Percentiles rank a stretch among this genome's conserved stretches.
These are phyloP conservation scores for Addax nasomaculatus DNA, from an alignment of 2,113 vertebrate genomes.

Conservation along the genomic window DNA sequence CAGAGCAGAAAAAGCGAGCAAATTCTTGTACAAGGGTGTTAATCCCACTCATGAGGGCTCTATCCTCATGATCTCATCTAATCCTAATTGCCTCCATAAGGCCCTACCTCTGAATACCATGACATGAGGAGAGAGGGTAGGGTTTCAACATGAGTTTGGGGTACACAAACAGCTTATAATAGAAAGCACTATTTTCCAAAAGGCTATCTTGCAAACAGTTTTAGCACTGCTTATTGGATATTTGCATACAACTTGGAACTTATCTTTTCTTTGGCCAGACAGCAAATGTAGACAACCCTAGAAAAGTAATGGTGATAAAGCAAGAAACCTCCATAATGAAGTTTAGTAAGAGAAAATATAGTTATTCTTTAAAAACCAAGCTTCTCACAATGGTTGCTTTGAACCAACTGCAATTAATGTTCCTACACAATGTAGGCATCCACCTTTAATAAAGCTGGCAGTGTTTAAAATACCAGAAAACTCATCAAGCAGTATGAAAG, in stretches of 20 bases:
- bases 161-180: neutral
- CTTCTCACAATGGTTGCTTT: slow-evolving; percentile 47
- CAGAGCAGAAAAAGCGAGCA: neutral
- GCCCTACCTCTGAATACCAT: neutral
- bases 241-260: neutral
- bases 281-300: neutral
- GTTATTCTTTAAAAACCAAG: neutral
- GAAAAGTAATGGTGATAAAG: slow-evolving; percentile 7
- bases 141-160: neutral
- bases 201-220: neutral
- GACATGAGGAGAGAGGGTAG: neutral
- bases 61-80: neutral
- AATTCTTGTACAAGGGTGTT: neutral
- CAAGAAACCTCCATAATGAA: slow-evolving; percentile 20
- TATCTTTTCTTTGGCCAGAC: neutral
- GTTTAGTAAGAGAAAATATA: slow-evolving; percentile 21
- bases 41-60: neutral
- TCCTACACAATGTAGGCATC: neutral
- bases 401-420: slow-evolving; percentile 5
- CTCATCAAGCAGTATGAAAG: slow-evolving; percentile 63
- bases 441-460: neutral
- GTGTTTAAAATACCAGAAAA: slow-evolving; percentile 25
- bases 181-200: neutral
- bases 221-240: neutral
- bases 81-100: neutral